Conservation (phyloP, 2,888 invertebrate genomes). For the Epinotia ramella region DNA sequence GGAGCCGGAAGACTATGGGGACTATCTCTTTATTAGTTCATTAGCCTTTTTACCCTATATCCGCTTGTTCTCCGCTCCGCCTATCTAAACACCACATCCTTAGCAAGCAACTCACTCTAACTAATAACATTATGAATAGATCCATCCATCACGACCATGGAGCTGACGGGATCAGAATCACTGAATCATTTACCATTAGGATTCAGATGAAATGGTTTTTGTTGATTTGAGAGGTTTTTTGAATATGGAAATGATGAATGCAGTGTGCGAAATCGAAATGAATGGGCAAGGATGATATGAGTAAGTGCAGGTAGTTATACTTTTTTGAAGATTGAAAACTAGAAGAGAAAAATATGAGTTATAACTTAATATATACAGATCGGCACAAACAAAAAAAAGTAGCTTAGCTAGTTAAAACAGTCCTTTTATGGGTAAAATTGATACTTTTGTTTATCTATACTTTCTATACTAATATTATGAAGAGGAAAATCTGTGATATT, state of each 20-base stretch:
- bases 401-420: too few relatives aligned
- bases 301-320: constrained; percentile 1
- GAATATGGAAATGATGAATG: constrained; percentile 31
- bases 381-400: too few relatives aligned
- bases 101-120: constrained; percentile 53
- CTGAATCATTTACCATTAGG: constrained; percentile 63
- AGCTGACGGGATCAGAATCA: constrained; percentile 54
- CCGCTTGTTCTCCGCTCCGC: constrained; percentile 10
- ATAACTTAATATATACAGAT: too few relatives aligned
- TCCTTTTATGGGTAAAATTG: too few relatives aligned
- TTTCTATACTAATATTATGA: too few relatives aligned
- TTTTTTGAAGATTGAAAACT: neutral
- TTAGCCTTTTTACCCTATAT: neutral
- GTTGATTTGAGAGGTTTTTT: constrained; percentile 27
- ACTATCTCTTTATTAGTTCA: too few relatives aligned
- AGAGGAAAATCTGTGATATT: too few relatives aligned
- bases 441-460: too few relatives aligned
- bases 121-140: constrained; percentile 66
- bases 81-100: neutral
- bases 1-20: too few relatives aligned
- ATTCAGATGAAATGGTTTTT: constrained; percentile 36
- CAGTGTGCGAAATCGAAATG: neutral
- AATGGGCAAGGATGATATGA: neutral
- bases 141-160: constrained; percentile 46
- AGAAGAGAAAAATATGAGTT: too few relatives aligned